Conservation (phyloP, 1,140 invertebrate genomes). For the Heliconius hewitsoni region DNA sequence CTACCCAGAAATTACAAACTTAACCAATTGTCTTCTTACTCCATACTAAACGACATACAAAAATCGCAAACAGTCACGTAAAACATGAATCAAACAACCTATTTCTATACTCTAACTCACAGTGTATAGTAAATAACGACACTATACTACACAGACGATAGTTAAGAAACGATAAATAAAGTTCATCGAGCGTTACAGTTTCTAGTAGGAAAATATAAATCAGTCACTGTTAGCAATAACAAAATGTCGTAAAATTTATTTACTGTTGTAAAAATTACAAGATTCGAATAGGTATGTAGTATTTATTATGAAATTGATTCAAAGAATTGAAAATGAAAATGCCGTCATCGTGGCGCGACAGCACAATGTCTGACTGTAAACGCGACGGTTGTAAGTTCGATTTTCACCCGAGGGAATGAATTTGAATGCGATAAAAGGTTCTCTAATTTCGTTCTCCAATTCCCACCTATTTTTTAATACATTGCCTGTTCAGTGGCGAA, state of each 20-base stretch:
- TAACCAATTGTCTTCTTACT: neutral
- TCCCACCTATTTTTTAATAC: too few relatives aligned
- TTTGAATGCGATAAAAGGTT: too few relatives aligned
- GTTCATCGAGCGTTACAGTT: slow-evolving; percentile 12
- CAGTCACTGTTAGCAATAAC: slow-evolving; percentile 6
- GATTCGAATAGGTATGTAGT: neutral
- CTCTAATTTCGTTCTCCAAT: too few relatives aligned
- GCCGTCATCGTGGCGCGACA: too few relatives aligned
- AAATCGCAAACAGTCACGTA: neutral
- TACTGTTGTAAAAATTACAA: slow-evolving; percentile 7
- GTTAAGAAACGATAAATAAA: slow-evolving; percentile 14
- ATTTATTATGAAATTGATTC: neutral
- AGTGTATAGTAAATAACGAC: neutral
- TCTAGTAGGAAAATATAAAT: neutral
- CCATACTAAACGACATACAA: neutral
- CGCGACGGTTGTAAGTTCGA: too few relatives aligned
- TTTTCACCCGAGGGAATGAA: too few relatives aligned
- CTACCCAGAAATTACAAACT: neutral
- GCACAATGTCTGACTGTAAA: too few relatives aligned
- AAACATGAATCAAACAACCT: neutral
- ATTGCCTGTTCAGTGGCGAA: too few relatives aligned
- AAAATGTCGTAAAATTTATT: slow-evolving; percentile 2
- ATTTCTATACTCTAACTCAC: neutral
- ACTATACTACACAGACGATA: neutral
- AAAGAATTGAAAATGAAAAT: neutral